These are phyloP conservation scores for Tichodroma muraria DNA, from an alignment of 2,113 vertebrate species.

Conservation along the genomic window DNA sequence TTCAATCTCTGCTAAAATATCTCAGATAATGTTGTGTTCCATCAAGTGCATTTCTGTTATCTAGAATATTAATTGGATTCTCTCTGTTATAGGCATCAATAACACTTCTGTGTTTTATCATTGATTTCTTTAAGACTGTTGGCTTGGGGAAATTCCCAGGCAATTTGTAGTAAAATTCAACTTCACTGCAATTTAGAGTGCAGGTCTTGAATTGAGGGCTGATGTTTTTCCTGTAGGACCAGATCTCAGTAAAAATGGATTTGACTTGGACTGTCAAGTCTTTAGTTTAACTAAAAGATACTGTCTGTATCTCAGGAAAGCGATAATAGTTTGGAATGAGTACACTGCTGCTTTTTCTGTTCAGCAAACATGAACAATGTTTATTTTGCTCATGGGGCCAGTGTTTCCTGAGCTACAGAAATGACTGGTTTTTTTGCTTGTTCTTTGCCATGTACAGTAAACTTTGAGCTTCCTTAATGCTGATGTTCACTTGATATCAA, in stretches of 20 bases:
- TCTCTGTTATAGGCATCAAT: background rate
- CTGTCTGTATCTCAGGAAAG: conserved; percentile 6
- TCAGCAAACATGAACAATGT: conserved; percentile 32
- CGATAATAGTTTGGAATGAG: background rate
- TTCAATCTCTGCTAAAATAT: background rate
- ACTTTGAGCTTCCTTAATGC: conserved; percentile 9
- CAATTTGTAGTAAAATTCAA: background rate
- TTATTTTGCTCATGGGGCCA: conserved; percentile 14
- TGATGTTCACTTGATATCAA: background rate
- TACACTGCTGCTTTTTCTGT: conserved; percentile 2
- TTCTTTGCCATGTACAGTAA: conserved; percentile 6
- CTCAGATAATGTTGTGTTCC: background rate
- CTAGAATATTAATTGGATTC: background rate
- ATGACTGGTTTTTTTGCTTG: background rate
- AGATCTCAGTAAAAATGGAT: conserved; percentile 14
- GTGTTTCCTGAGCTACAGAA: conserved; percentile 21
- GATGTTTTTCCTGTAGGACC: background rate
- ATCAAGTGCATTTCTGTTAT: background rate
- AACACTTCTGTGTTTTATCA: background rate
- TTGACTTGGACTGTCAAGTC: background rate
- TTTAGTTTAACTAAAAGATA: conserved; percentile 34
- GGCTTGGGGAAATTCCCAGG: background rate
- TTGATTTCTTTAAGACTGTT: background rate
- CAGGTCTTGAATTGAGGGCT: background rate
- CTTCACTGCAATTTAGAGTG: background rate